Evolutionary conservation across 1,140 invertebrate species (phyloP), one percentile per base, ranked within the genome.

Genomic region (Sminthurides bifidus): DNA sequence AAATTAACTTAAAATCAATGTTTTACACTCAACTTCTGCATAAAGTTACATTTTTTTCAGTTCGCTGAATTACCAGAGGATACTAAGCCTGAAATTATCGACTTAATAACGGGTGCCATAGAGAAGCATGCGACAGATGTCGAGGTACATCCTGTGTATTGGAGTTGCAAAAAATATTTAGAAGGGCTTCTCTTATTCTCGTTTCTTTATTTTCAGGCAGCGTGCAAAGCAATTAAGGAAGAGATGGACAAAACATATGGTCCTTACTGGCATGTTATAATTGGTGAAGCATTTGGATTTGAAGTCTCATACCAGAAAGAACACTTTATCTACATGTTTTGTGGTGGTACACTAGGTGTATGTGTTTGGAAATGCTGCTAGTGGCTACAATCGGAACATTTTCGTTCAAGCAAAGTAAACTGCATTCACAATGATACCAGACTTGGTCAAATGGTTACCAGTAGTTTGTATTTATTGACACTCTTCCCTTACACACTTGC

Each of bases 221-320:
- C 85, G 6, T 88, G 92, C 19, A 82, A 80, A 65, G 83, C 86
- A 76, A 89, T 96, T 24, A 95, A 96, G 72, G 88, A 95, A 64
- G 81, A 78, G 49, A 81, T 96, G 79, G 92, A 96, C 71, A 92
- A 92, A 72, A 92, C 92, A 68, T 94, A 89, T 72, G 90, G 91
- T 21, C 81, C 87, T 1, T 81, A 86, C 15, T 79, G 76, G 76
- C 76, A 78, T 66, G 38, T 35, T 12, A 72, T 78, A 14, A 74
- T 79, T 29, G 77, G 77, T 21, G 77, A 79, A 70, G 72, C 73
- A 5, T 79, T 73, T 69, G 77, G 77, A 10, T 77, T 77, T 67
- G 76, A 78, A 65, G 70, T 78, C 21, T 76, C 75, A 27, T 73
- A 78, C 66, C 75, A 78, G 71, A 69, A 74, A 10, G 75, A 76